Conservation (phyloP, 2,888 invertebrate species). For the Rotaria socialis region DNA sequence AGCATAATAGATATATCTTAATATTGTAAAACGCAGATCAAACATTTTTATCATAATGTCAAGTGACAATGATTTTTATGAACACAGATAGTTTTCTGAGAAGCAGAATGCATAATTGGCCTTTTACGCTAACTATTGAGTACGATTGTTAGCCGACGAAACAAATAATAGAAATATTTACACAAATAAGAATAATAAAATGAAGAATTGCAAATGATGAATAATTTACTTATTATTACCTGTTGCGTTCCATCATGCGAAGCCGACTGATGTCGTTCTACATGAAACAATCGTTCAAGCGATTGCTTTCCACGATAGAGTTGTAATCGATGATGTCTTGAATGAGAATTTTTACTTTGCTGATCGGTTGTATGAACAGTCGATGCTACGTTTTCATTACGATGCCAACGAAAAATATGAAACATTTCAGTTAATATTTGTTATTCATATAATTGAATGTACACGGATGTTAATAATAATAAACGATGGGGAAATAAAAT, state of each 20-base stretch:
- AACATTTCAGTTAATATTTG: neutral
- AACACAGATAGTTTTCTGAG: no score
- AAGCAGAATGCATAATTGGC: no score
- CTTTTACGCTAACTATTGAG: neutral
- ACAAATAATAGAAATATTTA: neutral
- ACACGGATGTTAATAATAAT: neutral
- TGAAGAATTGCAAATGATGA: neutral
- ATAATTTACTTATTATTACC: neutral
- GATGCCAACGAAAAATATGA: neutral
- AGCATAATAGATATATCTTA: neutral
- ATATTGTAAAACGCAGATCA: neutral
- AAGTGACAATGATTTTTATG: no score
- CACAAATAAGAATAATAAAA: neutral
- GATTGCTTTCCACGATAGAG: neutral
- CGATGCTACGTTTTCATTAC: neutral
- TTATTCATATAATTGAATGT: no score
- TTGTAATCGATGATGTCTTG: neutral
- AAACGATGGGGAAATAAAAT: neutral
- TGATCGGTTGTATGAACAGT: neutral
- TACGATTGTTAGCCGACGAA: neutral
- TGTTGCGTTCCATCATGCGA: neutral
- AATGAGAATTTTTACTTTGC: neutral
- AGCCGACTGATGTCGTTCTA: neutral
- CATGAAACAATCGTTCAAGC: neutral
- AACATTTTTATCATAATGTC: neutral